A percentile compares a stretch with the other conserved stretches of the same genome.
These are phyloP conservation scores for Oryzias woworae DNA, from an alignment of 2,113 vertebrate species.

Conservation along the genomic window DNA sequence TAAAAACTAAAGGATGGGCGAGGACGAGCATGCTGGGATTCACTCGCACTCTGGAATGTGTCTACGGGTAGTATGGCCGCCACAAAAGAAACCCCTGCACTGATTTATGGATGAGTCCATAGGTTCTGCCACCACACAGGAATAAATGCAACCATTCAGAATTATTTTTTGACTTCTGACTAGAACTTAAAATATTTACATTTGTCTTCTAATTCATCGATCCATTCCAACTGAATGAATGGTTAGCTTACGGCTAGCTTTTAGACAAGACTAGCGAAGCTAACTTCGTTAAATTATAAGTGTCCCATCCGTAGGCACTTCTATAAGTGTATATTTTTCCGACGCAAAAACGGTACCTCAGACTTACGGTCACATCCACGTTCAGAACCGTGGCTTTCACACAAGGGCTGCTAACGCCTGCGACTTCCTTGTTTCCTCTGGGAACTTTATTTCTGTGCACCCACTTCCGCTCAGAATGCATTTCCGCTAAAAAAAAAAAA, in stretches of 20 bases:
- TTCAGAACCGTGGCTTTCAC: conserved; percentile 11
- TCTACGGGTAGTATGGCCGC: too few relatives aligned
- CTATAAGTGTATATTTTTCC: neutral
- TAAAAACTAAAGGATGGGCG: too few relatives aligned
- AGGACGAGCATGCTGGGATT: too few relatives aligned
- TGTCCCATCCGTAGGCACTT: accelerated
- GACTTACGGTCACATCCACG: conserved; percentile 28
- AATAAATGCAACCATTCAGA: too few relatives aligned
- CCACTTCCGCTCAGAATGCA: conserved; percentile 36
- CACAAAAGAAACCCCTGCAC: too few relatives aligned
- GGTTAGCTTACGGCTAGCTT: conserved; percentile 31
- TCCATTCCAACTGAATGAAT: neutral
- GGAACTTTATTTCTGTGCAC: conserved; percentile 34
- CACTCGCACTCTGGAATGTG: too few relatives aligned
- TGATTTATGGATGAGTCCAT: too few relatives aligned
- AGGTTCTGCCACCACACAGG: too few relatives aligned
- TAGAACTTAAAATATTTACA: too few relatives aligned
- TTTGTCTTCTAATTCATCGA: too few relatives aligned
- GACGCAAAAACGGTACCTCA: conserved; percentile 24
- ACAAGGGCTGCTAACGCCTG: conserved; percentile 2
- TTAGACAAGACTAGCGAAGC: neutral
- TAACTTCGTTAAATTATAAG: neutral
- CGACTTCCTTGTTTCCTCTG: conserved; percentile 50
- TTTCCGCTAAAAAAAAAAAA: neutral
- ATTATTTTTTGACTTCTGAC: too few relatives aligned